Base-by-base conservation (phyloP, 2,113 vertebrate species). In the Eira barbara region DNA sequence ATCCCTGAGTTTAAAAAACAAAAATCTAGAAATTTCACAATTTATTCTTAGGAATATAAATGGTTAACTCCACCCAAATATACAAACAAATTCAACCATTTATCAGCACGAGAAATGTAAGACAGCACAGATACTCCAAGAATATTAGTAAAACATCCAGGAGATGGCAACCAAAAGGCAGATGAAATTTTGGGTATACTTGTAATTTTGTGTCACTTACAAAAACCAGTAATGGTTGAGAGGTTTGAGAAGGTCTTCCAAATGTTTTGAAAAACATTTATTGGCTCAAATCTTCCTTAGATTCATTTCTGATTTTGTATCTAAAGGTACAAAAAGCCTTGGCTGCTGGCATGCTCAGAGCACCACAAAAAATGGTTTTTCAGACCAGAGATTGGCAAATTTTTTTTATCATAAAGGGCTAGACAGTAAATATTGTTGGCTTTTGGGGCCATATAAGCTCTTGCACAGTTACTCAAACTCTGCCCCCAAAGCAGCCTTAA, bases 101-200 rank as follows among this genome's bases (percentile, higher is more conserved):
- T 57, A 98, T 96, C 97, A 97, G 92, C 97, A 99, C 98, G 95
- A 96, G 74, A 97, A 65, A 98, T 88, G 96, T 95, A 71, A 98
- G 97, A 98, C 98, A 98, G 97, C 97, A 98, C 29, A 94, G 92
- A 97, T 69, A 92, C 92, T 97, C 97, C 61, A 97, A 96, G 92
- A 84, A 98, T 95, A 97, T 98, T 97, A 98, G 98, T 98, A 98
- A 98, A 97, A 98, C 98, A 99, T 97, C 97, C 97, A 98, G 80
- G 92, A 96, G 83, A 98, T 95, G 95, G 97, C 98, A 98, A 99
- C 97, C 97, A 95, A 94, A 98, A 98, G 98, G 98, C 97, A 98
- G 98, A 98, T 98, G 98, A 98, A 97, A 98, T 98, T 98, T 97
- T 96, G 98, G 98, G 96, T 98, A 98, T 97, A 98, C 98, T 98